Conservation (phyloP, 2,888 invertebrate species). For the Xylota segnis region DNA sequence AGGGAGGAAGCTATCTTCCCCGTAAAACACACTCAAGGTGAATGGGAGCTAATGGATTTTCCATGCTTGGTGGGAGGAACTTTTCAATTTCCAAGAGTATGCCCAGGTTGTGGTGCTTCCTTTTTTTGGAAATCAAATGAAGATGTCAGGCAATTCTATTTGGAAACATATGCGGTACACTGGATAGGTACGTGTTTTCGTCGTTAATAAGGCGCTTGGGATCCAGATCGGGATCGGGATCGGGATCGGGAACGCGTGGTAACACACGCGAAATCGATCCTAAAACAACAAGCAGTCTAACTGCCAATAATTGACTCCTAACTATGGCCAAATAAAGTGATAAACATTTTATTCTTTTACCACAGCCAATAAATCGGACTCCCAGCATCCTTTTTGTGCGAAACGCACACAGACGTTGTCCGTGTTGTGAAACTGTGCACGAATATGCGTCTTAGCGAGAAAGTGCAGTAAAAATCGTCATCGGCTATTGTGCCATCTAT, state of each 20-base stretch:
- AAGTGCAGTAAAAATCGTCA: slow-evolving; percentile 57
- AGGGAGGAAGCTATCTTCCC: slow-evolving; percentile 35
- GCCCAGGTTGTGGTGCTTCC: slow-evolving; percentile 7
- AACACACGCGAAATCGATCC: slow-evolving; percentile 47
- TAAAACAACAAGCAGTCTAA: slow-evolving; percentile 40
- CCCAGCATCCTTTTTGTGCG: slow-evolving; percentile 16
- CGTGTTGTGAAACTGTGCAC: not conserved
- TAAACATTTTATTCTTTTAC: slow-evolving; percentile 74
- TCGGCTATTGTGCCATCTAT: slow-evolving; percentile 61
- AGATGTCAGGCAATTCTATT: slow-evolving; percentile 42
- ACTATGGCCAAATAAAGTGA: slow-evolving; percentile 71
- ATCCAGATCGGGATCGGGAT: slow-evolving; percentile 40
- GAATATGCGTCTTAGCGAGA: slow-evolving; percentile 43
- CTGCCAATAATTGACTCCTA: slow-evolving; percentile 69
- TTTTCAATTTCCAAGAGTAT: slow-evolving; percentile 12
- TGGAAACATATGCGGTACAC: not conserved
- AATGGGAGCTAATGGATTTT: slow-evolving; percentile 70
- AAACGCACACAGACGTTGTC: slow-evolving; percentile 5
- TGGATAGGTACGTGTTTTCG: not conserved
- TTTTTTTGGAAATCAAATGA: slow-evolving; percentile 19
- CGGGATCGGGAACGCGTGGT: slow-evolving; percentile 52
- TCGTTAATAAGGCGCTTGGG: slow-evolving; percentile 56
- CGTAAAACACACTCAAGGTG: slow-evolving; percentile 28
- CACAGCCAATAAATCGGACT: slow-evolving; percentile 58
- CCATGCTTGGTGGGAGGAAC: slow-evolving; percentile 51